phyloP scores from a whole-genome alignment of 2,797 vertebrate genomes.

The Denticeps clupeoides region DNA sequence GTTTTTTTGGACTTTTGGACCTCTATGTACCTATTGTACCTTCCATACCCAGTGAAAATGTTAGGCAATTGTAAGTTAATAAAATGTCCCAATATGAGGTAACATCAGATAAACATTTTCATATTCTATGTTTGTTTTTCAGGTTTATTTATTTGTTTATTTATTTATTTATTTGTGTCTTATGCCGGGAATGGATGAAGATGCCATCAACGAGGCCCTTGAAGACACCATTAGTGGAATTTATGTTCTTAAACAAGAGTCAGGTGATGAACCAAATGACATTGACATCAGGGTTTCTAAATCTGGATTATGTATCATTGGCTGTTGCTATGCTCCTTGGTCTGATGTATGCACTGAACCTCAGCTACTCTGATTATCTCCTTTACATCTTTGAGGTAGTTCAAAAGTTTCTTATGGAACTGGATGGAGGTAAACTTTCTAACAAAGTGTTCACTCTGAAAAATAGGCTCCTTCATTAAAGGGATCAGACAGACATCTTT shows the following conservation, averaged over 20 bases:
- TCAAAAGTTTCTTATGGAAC: slow-evolving; percentile 8
- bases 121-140: no score
- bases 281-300: background rate
- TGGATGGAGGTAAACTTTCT: slow-evolving; percentile 1
- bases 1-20: no score
- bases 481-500: no score
- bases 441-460: background rate
- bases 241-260: slow-evolving; percentile 6
- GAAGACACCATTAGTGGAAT: slow-evolving; percentile 10
- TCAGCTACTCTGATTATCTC: slow-evolving; percentile 1
- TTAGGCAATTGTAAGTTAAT: no score
- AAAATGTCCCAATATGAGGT: no score
- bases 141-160: background rate
- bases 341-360: slow-evolving; percentile 4
- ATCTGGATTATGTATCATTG: no score
- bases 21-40: no score
- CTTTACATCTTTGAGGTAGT: slow-evolving; percentile 5
- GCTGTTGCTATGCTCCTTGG: slow-evolving; percentile 3
- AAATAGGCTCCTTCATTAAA: background rate
- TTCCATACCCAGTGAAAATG: no score
- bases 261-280: no score
- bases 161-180: background rate
- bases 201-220: slow-evolving; percentile 1
- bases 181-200: slow-evolving; percentile 8
- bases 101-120: no score